Conservation (phyloP, 64 coral and sea anemone genomes). For the Dendronephthya gigantea region DNA sequence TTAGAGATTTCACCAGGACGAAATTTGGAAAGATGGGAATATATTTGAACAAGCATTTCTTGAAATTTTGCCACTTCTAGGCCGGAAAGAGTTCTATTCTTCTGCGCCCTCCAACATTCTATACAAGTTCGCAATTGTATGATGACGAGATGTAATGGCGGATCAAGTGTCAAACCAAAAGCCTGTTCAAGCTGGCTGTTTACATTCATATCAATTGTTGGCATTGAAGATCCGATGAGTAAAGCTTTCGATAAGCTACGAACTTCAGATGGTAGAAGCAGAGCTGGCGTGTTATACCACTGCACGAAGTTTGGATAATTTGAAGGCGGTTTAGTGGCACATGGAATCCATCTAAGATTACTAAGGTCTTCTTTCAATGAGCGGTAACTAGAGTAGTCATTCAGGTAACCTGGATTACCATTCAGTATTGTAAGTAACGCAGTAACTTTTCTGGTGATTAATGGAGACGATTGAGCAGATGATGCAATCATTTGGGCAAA, state of each 20-base stretch:
- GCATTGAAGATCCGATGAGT: neutral
- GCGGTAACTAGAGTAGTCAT: constrained; percentile 45
- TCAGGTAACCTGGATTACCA: neutral
- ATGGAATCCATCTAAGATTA: neutral
- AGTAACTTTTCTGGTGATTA: constrained; percentile 31
- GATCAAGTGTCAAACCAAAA: neutral
- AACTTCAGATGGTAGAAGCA: neutral
- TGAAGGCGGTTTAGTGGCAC: neutral
- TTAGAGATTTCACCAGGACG: neutral
- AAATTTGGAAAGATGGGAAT: neutral
- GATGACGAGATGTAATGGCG: neutral
- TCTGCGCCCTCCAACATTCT: neutral
- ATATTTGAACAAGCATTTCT: neutral
- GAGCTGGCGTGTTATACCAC: neutral
- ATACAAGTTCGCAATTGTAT: neutral
- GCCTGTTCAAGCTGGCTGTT: neutral
- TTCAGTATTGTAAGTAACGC: constrained; percentile 56
- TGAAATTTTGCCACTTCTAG: neutral
- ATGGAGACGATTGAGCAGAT: constrained; percentile 39
- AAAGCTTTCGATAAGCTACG: neutral
- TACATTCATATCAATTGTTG: neutral
- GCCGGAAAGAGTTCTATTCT: neutral
- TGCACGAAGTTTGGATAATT: neutral
- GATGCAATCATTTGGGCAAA: constrained; percentile 53
- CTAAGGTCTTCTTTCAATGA: neutral